Base-by-base conservation (phyloP, 2,113 vertebrate species). In the Carassius carassius region DNA sequence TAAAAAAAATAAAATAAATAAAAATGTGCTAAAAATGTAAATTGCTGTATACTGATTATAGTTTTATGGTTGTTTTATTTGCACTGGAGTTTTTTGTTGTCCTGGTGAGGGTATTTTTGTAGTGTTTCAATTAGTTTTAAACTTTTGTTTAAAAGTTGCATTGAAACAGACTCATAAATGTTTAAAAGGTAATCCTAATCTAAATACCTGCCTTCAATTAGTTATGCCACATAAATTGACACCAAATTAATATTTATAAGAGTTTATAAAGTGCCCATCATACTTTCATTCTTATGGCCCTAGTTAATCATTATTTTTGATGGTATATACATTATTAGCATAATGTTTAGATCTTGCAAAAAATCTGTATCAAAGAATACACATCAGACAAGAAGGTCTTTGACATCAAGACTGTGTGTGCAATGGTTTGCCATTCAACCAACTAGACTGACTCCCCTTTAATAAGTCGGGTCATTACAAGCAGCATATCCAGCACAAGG, bases 391-490 rank as follows among this genome's bases (percentile, higher is more conserved):
- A 49, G 41, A 56, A 19, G 13, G 41, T 49, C 2, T 77, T 77
- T 69, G 47, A 84, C 21, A 19, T 3, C 29, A 69, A 41, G 41
- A 21, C 25, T 6, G 70, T 29, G 56, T 17, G 70, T 44, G 58
- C 58, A 29, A 62, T 41, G 25, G 54, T 21, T n/a, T 25, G 10
- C 49, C 37, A 5, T 76, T 21, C 47, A 54, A 11, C 56, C 14
- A 16, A 8, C 41, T 44, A 23, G 14, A 23, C 63, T 70, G 60
- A 35, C 47, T 60, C 56, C 8, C 8, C 56, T 74, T 44, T 79
- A 84, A 87, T 86, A 75, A 86, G 23, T 73, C 21, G 4, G 62
- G 51, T 58, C 47, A 73, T 78, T 80, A 83, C 58, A 49, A 23
- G 37, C 72, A 58, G 19, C 5, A 62, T 44, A 54, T 49, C n/a